A percentile compares a stretch with the other conserved stretches of the same genome.
Evolutionary conservation across 2,113 vertebrate species (phyloP).

Genomic region (Cebidichthys violaceus): DNA sequence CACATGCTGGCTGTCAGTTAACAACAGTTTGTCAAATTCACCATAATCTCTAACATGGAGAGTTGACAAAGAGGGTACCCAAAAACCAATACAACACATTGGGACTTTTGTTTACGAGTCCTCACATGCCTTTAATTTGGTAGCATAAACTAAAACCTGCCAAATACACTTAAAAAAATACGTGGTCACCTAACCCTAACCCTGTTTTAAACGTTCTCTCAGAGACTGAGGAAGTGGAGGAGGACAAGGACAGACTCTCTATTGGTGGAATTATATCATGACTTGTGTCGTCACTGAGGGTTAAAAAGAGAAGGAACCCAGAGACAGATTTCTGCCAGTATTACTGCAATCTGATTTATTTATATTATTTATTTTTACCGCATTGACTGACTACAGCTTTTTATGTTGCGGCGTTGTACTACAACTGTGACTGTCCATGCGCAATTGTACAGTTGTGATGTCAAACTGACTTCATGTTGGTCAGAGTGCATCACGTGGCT

Average conservation of each 20-base stretch:
- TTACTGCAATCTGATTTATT: slow-evolving; percentile 13
- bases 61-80: background rate
- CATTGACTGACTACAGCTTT: background rate
- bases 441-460: background rate
- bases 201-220: background rate
- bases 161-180: too few species aligned
- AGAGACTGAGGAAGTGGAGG: slow-evolving; percentile 28
- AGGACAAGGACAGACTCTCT: slow-evolving; percentile 12
- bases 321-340: slow-evolving; percentile 25
- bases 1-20: background rate
- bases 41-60: background rate
- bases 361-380: background rate
- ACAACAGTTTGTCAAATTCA: background rate
- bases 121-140: background rate
- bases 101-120: background rate
- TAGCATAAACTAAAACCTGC: too few species aligned
- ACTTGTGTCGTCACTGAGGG: slow-evolving; percentile 30
- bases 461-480: background rate
- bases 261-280: background rate
- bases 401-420: background rate
- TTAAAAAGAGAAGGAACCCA: slow-evolving; percentile 45
- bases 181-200: too few species aligned
- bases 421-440: background rate
- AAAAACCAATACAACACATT: background rate
- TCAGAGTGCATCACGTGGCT: slow-evolving; percentile 27